Conservation (phyloP, 2,797 vertebrate genomes). For the Sebastes itinus region DNA sequence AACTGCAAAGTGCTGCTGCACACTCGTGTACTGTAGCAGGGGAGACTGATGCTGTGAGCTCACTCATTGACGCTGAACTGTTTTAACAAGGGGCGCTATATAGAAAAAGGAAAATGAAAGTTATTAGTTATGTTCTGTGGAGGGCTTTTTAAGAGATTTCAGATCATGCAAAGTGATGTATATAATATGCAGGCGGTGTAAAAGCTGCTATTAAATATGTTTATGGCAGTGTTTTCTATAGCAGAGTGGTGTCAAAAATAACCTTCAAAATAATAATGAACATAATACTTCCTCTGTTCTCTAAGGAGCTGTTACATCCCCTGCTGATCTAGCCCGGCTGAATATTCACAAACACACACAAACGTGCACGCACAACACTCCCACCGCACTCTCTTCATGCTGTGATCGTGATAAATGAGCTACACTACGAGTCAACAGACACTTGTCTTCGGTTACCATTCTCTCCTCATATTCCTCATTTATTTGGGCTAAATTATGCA, state of each 20-base stretch:
- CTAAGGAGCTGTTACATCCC: slow-evolving; percentile 27
- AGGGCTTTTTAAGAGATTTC: not conserved
- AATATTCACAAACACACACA: slow-evolving; percentile 35
- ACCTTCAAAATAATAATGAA: slow-evolving; percentile 39
- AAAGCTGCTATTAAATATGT: not conserved
- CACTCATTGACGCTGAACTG: not conserved
- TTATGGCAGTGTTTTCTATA: not conserved
- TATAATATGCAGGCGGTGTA: not conserved
- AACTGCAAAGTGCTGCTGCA: slow-evolving; percentile 20
- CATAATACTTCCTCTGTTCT: slow-evolving; percentile 15
- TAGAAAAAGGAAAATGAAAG: slow-evolving; percentile 1
- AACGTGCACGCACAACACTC: not conserved
- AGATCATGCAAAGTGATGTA: slow-evolving; percentile 17
- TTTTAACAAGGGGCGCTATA: not conserved
- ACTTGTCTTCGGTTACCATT: slow-evolving; percentile 57
- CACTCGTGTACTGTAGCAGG: not conserved
- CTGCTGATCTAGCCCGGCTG: slow-evolving; percentile 15
- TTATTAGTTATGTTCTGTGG: not conserved
- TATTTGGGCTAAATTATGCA: slow-evolving; percentile 72
- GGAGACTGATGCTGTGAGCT: not conserved
- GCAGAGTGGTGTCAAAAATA: slow-evolving; percentile 31
- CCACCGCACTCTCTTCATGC: slow-evolving; percentile 1
- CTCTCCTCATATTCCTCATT: slow-evolving; percentile 64
- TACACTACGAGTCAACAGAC: slow-evolving; percentile 49
- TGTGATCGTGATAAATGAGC: slow-evolving; percentile 54